Evolutionary conservation across 1,140 invertebrate genomes (phyloP), one percentile per base, ranked within the genome.

Genomic region (Cydia pomonella): DNA sequence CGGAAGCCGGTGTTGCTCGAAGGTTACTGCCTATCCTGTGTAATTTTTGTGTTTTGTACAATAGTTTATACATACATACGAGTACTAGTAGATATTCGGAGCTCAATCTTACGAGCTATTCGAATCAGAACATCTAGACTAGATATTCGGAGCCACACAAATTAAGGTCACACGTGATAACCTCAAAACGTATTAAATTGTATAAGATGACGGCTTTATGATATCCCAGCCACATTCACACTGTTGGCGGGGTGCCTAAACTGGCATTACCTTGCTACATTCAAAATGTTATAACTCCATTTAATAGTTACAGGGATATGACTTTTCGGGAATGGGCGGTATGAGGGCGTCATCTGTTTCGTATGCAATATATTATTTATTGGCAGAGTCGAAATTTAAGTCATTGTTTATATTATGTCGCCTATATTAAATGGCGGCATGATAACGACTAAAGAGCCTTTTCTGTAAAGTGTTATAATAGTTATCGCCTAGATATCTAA

Each of bases 321-420:
- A 3, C 53, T 9, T 59, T 59, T 50, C 3, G 9, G 21, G 0
- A 9, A 23, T 59, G 9, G 53, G 18, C 1, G n/a, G 21, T 16
- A 13, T 16, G 21, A 23, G 21, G 23, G 53, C 53, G 41, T 44
- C 41, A 59, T 59, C 21, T 59, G 53, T n/a, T 18, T 23, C 53
- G 53, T n/a, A 23, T 59, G 53, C 53, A 44, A 44, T 23, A 23
- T 59, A 23, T 59, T 59, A 59, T 59, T 12, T 59, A 59, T 59
- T 59, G 21, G 21, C 50, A 53, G 18, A 59, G 53, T 5, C 18
- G 1, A 59, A 59, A 59, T 21, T 59, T 21, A 23, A 59, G 21
- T 23, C 10, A 59, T 59, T 59, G 23, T 23, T 1, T 59, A 3
- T 59, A 23, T 23, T 18, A 53, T 53, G 0, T 13, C n/a, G 50